These are phyloP conservation scores for Chouioia cunea DNA, from an alignment of 2,888 invertebrate species.

Conservation along the genomic window DNA sequence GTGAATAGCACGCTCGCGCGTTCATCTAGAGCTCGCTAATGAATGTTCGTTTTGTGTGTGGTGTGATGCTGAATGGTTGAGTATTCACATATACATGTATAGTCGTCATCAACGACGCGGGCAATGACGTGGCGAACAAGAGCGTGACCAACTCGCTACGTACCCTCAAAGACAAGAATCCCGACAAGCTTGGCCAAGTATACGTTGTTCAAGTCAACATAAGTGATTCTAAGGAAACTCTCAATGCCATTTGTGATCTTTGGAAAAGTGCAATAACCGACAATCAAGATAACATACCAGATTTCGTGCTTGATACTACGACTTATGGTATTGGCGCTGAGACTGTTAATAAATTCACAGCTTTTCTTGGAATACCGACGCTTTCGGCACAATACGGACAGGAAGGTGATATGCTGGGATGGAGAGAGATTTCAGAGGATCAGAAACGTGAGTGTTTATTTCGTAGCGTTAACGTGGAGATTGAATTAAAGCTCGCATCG, in stretches of 20 bases:
- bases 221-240: conserved; percentile 54
- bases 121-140: conserved; percentile 59
- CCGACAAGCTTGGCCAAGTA: conserved; percentile 56
- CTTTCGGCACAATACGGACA: conserved; percentile 89
- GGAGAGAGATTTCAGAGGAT: conserved; percentile 80
- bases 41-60: conserved; percentile 16
- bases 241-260: conserved; percentile 56
- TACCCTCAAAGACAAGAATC: conserved; percentile 53
- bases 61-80: neutral
- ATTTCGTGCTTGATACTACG: conserved; percentile 86
- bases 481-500: too few relatives aligned
- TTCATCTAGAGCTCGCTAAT: conserved; percentile 27
- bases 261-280: conserved; percentile 65
- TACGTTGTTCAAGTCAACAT: conserved; percentile 56
- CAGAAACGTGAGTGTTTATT: conserved; percentile 68
- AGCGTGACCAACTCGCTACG: conserved; percentile 60
- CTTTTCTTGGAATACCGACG: conserved; percentile 84
- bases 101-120: conserved; percentile 62
- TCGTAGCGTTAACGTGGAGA: too few relatives aligned
- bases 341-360: conserved; percentile 86
- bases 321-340: conserved; percentile 85
- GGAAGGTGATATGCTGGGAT: conserved; percentile 81
- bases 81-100: conserved; percentile 24
- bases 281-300: conserved; percentile 77
- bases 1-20: conserved; percentile 22